These are phyloP conservation scores for Mohoua ochrocephala DNA, from an alignment of 2,113 vertebrate species.

Conservation along the genomic window DNA sequence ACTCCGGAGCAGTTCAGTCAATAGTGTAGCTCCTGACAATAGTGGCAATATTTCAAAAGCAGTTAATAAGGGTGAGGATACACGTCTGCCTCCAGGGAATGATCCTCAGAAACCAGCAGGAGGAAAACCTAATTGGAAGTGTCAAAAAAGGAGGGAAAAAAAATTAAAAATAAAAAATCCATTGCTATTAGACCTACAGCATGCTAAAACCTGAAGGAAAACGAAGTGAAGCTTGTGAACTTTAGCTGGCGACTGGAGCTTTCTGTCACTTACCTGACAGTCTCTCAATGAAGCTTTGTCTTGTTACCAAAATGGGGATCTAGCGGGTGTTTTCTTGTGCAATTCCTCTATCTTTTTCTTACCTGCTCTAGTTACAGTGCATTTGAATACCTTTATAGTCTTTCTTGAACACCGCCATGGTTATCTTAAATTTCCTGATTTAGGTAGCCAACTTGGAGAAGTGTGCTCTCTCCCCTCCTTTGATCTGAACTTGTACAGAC, in stretches of 20 bases:
- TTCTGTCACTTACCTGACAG: neutral
- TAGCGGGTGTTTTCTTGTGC: neutral
- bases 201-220: neutral
- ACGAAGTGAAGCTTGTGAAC: neutral
- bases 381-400: neutral
- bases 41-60: slow-evolving; percentile 21
- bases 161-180: neutral
- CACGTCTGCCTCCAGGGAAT: neutral
- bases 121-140: slow-evolving; percentile 40
- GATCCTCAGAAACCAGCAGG: slow-evolving; percentile 2
- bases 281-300: neutral
- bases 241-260: neutral
- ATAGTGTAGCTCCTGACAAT: neutral
- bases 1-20: neutral
- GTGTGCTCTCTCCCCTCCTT: neutral
- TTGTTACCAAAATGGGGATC: neutral
- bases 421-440: neutral
- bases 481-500: neutral
- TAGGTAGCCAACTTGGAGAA: neutral
- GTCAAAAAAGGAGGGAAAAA: neutral
- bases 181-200: neutral
- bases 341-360: neutral
- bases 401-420: neutral
- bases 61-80: slow-evolving; percentile 14
- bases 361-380: neutral